These are phyloP conservation scores for Folsomia candida DNA, from an alignment of 2,888 invertebrate genomes.

Conservation along the genomic window DNA sequence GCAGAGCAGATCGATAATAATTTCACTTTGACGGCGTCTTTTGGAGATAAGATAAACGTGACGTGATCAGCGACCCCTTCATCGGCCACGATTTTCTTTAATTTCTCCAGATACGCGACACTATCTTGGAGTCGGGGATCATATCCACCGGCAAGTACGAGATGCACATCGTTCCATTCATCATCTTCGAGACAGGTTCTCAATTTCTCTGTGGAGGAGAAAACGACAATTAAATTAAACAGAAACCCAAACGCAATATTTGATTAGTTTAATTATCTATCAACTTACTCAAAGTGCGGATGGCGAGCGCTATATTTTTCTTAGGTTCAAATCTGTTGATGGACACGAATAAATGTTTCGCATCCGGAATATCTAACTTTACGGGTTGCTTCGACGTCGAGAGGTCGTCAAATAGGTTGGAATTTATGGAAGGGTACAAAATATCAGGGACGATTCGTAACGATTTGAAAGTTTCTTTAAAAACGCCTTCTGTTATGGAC, in stretches of 20 bases:
- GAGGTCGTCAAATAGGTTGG: slow-evolving; percentile 66
- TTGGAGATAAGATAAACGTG: slow-evolving; percentile 81
- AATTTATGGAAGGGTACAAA: slow-evolving; percentile 91
- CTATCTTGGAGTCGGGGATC: slow-evolving; percentile 86
- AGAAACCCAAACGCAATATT: too few relatives aligned
- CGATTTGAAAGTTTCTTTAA: slow-evolving; percentile 77
- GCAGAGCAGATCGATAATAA: slow-evolving; percentile 74
- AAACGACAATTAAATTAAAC: too few relatives aligned
- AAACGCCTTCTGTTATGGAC: slow-evolving; percentile 67
- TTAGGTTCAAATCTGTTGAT: slow-evolving; percentile 97
- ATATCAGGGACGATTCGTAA: slow-evolving; percentile 72
- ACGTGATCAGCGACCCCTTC: slow-evolving; percentile 70
- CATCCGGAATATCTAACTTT: slow-evolving; percentile 50
- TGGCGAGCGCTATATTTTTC: slow-evolving; percentile 85
- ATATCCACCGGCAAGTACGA: slow-evolving; percentile 95
- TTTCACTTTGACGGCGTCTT: slow-evolving; percentile 77
- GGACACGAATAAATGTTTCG: slow-evolving; percentile 73
- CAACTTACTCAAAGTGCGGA: slow-evolving; percentile 71
- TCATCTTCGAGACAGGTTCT: slow-evolving; percentile 44
- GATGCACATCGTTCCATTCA: slow-evolving; percentile 66
- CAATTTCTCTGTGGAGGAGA: slow-evolving; percentile 37
- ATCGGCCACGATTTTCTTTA: slow-evolving; percentile 65
- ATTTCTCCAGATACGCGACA: slow-evolving; percentile 75
- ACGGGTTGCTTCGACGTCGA: slow-evolving; percentile 51
- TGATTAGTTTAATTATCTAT: background rate